Evolutionary conservation across 92 coral and sea anemone genomes (phyloP), one percentile per base, ranked within the genome.

Genomic region (Phenganax marumi): DNA sequence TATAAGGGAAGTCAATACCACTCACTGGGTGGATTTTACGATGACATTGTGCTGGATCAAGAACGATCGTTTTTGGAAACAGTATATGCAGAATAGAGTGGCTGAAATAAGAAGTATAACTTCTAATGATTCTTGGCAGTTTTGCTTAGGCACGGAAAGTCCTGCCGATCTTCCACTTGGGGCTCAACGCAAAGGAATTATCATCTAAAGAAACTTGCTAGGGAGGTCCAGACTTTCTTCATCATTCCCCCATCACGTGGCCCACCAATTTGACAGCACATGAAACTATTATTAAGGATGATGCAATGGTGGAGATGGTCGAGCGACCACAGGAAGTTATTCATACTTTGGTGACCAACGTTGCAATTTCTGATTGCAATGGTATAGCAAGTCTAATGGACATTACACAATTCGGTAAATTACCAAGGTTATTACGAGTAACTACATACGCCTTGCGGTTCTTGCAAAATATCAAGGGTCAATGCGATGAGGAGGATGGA

Each of bases 61-160:
- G 69, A 76, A 76, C 43, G 66, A 76, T 21, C 33, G 48, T 2
- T 0, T 10, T 8, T 76, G 81, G 81, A 76, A 76, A 56, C 81
- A 76, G 39, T 76, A 76, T 55, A 48, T 76, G 26, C 81, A 33
- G 57, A 12, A 76, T 17, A 26, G 81, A 46, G 81, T 76, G 0
- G 49, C 33, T 0, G 80, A 75, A 21, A 51, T 75, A 51, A 39
- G 68, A 13, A 55, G 70, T 9, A 8, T 71, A 51, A 47, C 76
- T 6, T 16, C 23, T 1, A 7, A 1, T 10, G 55, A 51, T 47
- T 47, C 56, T 3, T 71, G 76, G 52, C 22, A 55, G 18, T 48
- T 46, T 71, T 71, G 76, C 48, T 55, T 55, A 5, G 76, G 76
- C 8, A 71, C 26, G 12, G 23, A 16, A 16, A 71, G 48, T 22